Evolutionary conservation across 2,113 vertebrate genomes (phyloP).

Genomic region (Dipodomys spectabilis): DNA sequence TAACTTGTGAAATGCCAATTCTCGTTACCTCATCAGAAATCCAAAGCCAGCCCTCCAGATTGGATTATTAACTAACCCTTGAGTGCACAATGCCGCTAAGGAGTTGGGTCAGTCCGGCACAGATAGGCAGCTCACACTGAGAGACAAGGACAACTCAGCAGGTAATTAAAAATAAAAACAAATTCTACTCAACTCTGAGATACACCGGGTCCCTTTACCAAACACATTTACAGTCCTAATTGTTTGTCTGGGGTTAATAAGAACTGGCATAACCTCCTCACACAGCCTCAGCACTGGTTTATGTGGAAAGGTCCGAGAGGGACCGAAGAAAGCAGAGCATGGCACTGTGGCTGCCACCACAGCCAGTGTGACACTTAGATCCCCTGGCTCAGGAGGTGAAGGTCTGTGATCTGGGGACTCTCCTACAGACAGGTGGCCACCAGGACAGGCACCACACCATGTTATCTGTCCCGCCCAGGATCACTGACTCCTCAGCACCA

Average conservation of each 20-base stretch:
- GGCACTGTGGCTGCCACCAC: background rate
- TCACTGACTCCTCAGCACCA: background rate
- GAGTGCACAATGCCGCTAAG: background rate
- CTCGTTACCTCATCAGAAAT: constrained; percentile 61
- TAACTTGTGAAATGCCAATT: constrained; percentile 83
- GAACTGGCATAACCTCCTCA: constrained; percentile 58
- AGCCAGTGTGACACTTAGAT: background rate
- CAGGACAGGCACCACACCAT: background rate
- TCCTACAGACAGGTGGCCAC: accelerated
- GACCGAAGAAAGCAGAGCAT: background rate
- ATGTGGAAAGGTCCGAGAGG: background rate
- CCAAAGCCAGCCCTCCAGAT: constrained; percentile 52
- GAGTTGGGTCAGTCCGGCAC: constrained; percentile 26
- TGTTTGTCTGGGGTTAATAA: constrained; percentile 37
- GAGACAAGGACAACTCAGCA: constrained; percentile 30
- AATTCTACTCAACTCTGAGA: background rate
- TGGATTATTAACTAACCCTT: constrained; percentile 48
- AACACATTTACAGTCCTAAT: constrained; percentile 23
- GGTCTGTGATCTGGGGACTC: too few relatives aligned
- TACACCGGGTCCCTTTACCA: background rate
- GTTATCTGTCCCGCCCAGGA: background rate
- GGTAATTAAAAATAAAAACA: constrained; percentile 52
- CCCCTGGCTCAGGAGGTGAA: background rate
- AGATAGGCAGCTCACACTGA: constrained; percentile 51
- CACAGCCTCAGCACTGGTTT: constrained; percentile 7